Evolutionary conservation across 2,888 invertebrate species (phyloP), one percentile per base, ranked within the genome.

Genomic region (Andricus curvator): DNA sequence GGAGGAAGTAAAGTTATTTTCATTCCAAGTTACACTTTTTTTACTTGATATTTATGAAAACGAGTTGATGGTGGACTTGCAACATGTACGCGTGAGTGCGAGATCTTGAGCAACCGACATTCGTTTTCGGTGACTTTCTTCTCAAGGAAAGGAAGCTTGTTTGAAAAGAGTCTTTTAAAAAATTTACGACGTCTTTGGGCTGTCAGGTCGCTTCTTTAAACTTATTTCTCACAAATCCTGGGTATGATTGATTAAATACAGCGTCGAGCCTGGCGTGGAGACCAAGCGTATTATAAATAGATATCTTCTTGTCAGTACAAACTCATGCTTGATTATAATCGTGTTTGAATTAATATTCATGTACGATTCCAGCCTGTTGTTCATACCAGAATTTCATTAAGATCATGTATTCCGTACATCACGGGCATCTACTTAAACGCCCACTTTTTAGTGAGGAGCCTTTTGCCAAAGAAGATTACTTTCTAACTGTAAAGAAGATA

Each of bases 261-360:
- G 74, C 56, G 74, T 74, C 33, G 51, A 56, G 74, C 56, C 33
- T 37, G 74, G 56, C 56, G 29, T 56, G 74, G 56, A 74, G 74
- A 74, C 74, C 74, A 74, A 56, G 74, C 74, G 33, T 74, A 74
- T 74, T 74, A 74, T 74, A 74, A 74, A 74, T 74, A 74, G 74
- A 74, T 74, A 74, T 74, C 74, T 51, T 48, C 74, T 74, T 74
- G 74, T 74, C 74, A 51, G 74, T 74, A 56, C 74, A 56, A 74
- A 74, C 74, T 74, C 56, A 56, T 56, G 74, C 74, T 74, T 74
- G 74, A 56, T 74, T 74, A 74, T 74, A 74, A 74, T 74, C 74
- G 74, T 74, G 74, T 74, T 74, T 74, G 74, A 74, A 74, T 74
- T 74, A 74, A 74, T 74, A 74, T 74, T 74, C 74, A 74, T 74